Percentiles rank a stretch among this genome's conserved stretches.
Conservation (phyloP, 64 coral and sea anemone species). For the Trachythela sp. region DNA sequence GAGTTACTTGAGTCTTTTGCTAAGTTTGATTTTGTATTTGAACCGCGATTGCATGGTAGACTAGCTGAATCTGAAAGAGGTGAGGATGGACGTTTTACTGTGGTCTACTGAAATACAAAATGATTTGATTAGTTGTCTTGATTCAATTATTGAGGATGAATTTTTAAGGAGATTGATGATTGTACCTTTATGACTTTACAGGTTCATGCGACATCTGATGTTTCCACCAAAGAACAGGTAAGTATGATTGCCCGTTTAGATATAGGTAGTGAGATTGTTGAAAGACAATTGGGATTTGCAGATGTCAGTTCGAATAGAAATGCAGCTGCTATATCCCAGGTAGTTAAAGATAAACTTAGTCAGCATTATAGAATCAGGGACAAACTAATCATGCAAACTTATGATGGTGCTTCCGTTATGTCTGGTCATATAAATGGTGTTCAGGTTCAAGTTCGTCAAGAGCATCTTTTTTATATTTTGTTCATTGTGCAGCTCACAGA, state of each 20-base stretch:
- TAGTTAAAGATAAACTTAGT: too few species aligned
- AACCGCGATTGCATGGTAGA: too few species aligned
- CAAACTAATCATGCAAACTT: too few species aligned
- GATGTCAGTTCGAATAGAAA: neutral
- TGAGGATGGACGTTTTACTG: neutral
- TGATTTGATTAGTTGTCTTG: constrained; percentile 1
- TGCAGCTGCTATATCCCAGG: too few species aligned
- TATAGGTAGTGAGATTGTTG: neutral
- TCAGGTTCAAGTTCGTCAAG: neutral
- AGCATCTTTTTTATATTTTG: constrained; percentile 34
- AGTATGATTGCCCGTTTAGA: neutral
- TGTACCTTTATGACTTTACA: neutral
- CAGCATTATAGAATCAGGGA: too few species aligned
- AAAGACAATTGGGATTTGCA: neutral
- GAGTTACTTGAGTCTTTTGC: too few species aligned
- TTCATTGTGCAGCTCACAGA: constrained; percentile 37
- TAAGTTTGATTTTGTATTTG: too few species aligned
- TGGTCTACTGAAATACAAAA: neutral
- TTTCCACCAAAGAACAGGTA: neutral
- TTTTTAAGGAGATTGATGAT: neutral
- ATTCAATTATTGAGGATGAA: neutral
- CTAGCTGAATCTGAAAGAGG: too few species aligned
- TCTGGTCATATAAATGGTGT: too few species aligned
- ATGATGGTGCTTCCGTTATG: too few species aligned
- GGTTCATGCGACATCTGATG: neutral